Percentiles rank a stretch among this genome's conserved stretches.
phyloP scores from a whole-genome alignment of 2,113 vertebrate species.

The Perca fluviatilis region DNA sequence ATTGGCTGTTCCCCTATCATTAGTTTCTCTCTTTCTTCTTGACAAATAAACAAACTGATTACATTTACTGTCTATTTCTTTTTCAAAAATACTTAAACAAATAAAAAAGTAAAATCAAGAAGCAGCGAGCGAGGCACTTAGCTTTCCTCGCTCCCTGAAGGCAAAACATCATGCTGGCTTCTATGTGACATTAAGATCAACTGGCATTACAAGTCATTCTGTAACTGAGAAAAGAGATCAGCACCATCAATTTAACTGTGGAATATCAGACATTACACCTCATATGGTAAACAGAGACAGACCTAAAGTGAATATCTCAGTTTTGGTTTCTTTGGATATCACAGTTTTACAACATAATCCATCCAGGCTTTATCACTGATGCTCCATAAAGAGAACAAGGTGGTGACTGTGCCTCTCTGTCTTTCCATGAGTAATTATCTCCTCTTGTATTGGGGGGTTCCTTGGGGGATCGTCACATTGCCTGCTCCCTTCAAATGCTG shows the following conservation, averaged over 20 bases:
- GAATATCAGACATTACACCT: constrained; percentile 23
- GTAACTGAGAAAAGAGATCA: constrained; percentile 8
- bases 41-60: constrained; percentile 56
- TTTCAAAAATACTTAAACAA: constrained; percentile 16
- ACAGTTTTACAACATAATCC: constrained; percentile 32
- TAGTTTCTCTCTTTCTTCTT: constrained; percentile 19
- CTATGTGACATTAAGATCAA: constrained; percentile 48
- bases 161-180: constrained; percentile 21
- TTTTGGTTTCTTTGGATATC: constrained; percentile 25
- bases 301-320: neutral
- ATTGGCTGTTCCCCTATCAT: constrained; percentile 33
- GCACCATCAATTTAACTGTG: constrained; percentile 1
- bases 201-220: constrained; percentile 35
- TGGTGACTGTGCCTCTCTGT: constrained; percentile 48
- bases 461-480: constrained; percentile 63
- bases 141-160: constrained; percentile 13
- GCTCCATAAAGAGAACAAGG: constrained; percentile 43
- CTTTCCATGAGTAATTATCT: constrained; percentile 62
- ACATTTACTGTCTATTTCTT: constrained; percentile 23
- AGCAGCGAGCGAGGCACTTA: neutral
- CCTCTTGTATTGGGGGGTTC: constrained; percentile 40
- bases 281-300: constrained; percentile 5
- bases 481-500: constrained; percentile 51
- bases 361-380: constrained; percentile 46
- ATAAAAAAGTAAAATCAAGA: constrained; percentile 30